Conservation (phyloP, 2,888 invertebrate genomes). For the Pandemis cinnamomeana region DNA sequence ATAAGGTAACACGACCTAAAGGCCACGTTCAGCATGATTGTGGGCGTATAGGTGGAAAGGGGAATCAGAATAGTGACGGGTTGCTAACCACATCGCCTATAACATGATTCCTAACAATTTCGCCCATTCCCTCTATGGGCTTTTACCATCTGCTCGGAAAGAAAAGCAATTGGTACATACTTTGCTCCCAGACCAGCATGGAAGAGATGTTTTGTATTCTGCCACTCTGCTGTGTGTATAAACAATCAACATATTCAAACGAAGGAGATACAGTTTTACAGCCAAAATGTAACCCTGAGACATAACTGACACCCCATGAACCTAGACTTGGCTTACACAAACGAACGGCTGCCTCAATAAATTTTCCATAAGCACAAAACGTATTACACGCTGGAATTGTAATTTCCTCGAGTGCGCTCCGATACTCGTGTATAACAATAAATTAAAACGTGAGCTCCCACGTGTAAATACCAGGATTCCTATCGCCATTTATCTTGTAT, state of each 20-base stretch:
- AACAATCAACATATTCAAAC: neutral
- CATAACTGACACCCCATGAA: neutral
- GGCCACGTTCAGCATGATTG: no score
- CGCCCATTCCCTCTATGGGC: no score
- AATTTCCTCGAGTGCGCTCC: slow-evolving; percentile 47
- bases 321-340: neutral
- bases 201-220: no score
- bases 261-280: neutral
- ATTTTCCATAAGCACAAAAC: slow-evolving; percentile 29
- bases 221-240: no score
- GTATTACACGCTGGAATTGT: slow-evolving; percentile 26
- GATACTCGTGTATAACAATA: slow-evolving; percentile 47
- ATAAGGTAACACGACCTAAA: no score
- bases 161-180: no score
- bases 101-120: no score
- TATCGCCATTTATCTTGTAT: slow-evolving; percentile 50
- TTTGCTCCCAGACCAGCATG: no score
- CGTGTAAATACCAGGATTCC: slow-evolving; percentile 47
- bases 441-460: slow-evolving; percentile 51
- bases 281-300: neutral
- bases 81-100: no score
- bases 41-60: no score
- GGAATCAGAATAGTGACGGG: no score
- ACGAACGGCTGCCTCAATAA: slow-evolving; percentile 29
- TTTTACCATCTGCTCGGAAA: no score